These are phyloP conservation scores for Xestia ashworthii DNA, from an alignment of 2,888 invertebrate genomes.

Conservation along the genomic window DNA sequence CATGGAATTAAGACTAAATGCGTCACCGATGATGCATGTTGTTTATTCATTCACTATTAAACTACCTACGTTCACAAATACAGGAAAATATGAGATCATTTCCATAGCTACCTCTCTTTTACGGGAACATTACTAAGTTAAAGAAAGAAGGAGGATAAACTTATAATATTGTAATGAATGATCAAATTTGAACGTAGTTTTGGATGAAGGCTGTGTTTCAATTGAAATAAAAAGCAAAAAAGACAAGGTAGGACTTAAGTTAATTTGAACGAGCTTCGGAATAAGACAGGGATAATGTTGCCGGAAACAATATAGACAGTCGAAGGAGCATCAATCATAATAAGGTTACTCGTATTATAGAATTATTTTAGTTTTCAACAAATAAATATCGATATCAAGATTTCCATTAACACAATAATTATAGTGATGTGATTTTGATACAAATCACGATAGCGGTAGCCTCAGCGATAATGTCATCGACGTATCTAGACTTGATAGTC, in stretches of 20 bases:
- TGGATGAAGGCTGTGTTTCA: not conserved
- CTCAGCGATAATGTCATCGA: slow-evolving; percentile 30
- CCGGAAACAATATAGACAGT: slow-evolving; percentile 8
- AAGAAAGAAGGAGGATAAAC: not conserved
- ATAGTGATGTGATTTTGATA: slow-evolving; percentile 40
- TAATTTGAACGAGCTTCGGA: not conserved
- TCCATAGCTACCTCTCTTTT: not conserved
- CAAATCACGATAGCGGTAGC: slow-evolving; percentile 34
- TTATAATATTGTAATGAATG: not conserved
- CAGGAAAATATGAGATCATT: slow-evolving; percentile 30
- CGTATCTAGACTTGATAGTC: slow-evolving; percentile 26
- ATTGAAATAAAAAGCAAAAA: not conserved
- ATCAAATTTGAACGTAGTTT: not conserved
- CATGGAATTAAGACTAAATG: slow-evolving; percentile 13
- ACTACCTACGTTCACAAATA: slow-evolving; percentile 1
- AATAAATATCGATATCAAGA: slow-evolving; percentile 18
- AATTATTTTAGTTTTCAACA: not conserved
- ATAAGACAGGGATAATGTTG: slow-evolving; percentile 20
- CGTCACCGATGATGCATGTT: slow-evolving; percentile 45
- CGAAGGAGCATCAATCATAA: slow-evolving; percentile 11
- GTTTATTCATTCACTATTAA: slow-evolving; percentile 24
- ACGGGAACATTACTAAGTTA: slow-evolving; percentile 21
- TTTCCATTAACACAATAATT: slow-evolving; percentile 46
- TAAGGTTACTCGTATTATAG: not conserved
- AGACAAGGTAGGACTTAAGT: not conserved